Evolutionary conservation across 2,888 invertebrate species (phyloP).

Genomic region (Byasa hedistus): DNA sequence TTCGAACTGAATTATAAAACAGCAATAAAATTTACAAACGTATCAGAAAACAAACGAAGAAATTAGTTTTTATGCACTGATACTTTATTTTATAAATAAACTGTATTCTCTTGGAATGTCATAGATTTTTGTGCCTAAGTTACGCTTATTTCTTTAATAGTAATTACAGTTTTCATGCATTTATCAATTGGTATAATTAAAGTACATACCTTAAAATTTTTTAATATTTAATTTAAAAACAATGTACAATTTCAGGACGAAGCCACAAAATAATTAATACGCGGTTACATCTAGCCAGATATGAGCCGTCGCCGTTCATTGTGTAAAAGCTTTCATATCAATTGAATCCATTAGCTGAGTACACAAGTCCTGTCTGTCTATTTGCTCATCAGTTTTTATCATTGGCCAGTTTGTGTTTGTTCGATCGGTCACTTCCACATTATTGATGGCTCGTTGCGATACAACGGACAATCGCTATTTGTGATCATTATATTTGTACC

Average conservation of each 20-base stretch:
- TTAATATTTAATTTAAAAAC: too few relatives aligned
- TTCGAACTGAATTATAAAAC: too few relatives aligned
- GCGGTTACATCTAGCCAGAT: constrained; percentile 46
- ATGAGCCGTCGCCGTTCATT: constrained; percentile 62
- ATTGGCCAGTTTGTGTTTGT: constrained; percentile 76
- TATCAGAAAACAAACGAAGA: too few relatives aligned
- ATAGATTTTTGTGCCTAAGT: too few relatives aligned
- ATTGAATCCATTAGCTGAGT: constrained; percentile 80
- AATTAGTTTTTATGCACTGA: too few relatives aligned
- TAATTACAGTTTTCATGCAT: too few relatives aligned
- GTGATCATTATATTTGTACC: constrained; percentile 30
- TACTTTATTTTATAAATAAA: too few relatives aligned
- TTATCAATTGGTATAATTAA: too few relatives aligned
- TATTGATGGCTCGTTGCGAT: constrained; percentile 74
- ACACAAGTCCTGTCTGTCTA: constrained; percentile 76
- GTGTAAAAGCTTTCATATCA: constrained; percentile 80
- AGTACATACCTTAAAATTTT: too few relatives aligned
- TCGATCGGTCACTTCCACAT: constrained; percentile 75
- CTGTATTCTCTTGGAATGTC: too few relatives aligned
- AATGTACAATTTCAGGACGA: constrained; percentile 34
- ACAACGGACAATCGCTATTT: constrained; percentile 47
- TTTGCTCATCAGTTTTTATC: constrained; percentile 80
- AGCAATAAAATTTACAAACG: too few relatives aligned
- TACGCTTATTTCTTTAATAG: too few relatives aligned
- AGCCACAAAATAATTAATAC: constrained; percentile 49